A percentile compares a stretch with the other conserved stretches of the same genome.
These are phyloP conservation scores for Noctua comes DNA, from an alignment of 2,888 invertebrate genomes.

Conservation along the genomic window DNA sequence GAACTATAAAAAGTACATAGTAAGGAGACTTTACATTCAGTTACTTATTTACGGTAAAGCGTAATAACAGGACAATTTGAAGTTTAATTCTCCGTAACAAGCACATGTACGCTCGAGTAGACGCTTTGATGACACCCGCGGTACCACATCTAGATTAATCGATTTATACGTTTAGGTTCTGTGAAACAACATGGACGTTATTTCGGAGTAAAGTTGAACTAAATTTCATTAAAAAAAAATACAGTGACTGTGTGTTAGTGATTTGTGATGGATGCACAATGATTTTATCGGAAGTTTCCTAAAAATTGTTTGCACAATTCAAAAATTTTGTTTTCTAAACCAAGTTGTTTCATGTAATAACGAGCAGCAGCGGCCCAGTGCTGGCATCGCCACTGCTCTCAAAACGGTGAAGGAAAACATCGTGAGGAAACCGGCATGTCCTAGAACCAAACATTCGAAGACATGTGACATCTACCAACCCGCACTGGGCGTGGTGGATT, in stretches of 20 bases:
- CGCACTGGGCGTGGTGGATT: no score
- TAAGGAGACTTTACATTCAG: neutral
- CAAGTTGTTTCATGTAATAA: neutral
- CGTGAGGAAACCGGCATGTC: no score
- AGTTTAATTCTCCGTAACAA: constrained; percentile 34
- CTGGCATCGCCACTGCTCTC: no score
- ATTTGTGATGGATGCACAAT: neutral
- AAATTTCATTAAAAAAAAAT: neutral
- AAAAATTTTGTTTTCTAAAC: neutral
- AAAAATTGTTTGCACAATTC: neutral
- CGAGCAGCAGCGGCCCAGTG: no score
- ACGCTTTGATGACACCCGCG: constrained; percentile 30
- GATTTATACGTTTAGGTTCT: constrained; percentile 19
- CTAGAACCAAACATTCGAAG: no score
- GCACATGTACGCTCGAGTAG: constrained; percentile 25
- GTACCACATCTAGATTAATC: constrained; percentile 32
- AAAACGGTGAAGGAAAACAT: no score
- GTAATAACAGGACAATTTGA: constrained; percentile 51
- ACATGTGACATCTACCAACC: no score
- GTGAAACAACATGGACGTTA: neutral
- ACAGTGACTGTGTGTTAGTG: neutral
- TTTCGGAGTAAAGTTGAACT: neutral
- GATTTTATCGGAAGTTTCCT: neutral
- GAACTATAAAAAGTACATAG: neutral
- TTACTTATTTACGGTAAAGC: constrained; percentile 13